These are phyloP conservation scores for Automeris io DNA, from an alignment of 2,888 invertebrate species.

Conservation along the genomic window DNA sequence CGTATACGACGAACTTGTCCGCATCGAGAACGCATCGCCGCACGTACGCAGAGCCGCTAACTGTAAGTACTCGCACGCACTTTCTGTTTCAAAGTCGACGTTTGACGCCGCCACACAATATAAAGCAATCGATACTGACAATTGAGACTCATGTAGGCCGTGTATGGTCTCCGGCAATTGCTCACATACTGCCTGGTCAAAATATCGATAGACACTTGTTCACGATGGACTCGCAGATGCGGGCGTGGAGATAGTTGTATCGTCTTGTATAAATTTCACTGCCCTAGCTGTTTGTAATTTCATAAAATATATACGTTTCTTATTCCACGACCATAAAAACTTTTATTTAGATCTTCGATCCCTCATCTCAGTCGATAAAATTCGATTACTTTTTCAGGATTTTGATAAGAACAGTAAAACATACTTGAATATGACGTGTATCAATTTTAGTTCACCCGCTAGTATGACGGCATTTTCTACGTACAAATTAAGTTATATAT, in stretches of 20 bases:
- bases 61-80: conserved; percentile 67
- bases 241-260: not conserved
- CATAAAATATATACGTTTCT: no score
- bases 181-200: not conserved
- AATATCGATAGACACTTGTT: conserved; percentile 12
- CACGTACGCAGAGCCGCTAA: conserved; percentile 45
- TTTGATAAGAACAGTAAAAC: no score
- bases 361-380: no score
- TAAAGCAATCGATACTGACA: conserved; percentile 13
- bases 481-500: no score
- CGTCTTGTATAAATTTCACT: no score
- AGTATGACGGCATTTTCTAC: no score
- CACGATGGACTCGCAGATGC: conserved; percentile 3
- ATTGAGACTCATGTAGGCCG: conserved; percentile 8
- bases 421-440: no score
- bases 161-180: not conserved
- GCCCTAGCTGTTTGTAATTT: no score
- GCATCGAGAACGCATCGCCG: conserved; percentile 52
- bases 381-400: no score
- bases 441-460: no score
- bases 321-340: no score
- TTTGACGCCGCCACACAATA: conserved; percentile 33
- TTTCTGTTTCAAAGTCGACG: conserved; percentile 42
- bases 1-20: conserved; percentile 38
- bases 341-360: no score